Percentiles rank a stretch among this genome's conserved stretches.
phyloP scores from a whole-genome alignment of 1,140 invertebrate genomes.

The Dendrolimus kikuchii region DNA sequence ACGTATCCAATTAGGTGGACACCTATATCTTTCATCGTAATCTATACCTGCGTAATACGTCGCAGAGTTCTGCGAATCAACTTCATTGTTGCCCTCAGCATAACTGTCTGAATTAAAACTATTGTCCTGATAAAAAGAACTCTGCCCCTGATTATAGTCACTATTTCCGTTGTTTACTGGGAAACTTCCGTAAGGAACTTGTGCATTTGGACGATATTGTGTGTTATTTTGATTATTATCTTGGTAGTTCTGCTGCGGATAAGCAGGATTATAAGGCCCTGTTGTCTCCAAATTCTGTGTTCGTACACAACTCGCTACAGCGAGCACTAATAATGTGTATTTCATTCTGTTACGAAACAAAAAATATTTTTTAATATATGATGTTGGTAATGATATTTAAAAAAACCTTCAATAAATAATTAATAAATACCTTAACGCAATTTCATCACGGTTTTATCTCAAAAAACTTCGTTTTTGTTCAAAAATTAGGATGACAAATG shows the following conservation, averaged over 20 bases:
- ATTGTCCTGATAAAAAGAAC: conserved; percentile 57
- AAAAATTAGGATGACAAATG: conserved; percentile 2
- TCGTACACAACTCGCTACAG: conserved; percentile 30
- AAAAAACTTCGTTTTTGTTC: not conserved
- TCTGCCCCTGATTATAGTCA: conserved; percentile 46
- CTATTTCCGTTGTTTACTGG: conserved; percentile 29
- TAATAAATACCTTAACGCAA: not conserved
- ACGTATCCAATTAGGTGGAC: conserved; percentile 87
- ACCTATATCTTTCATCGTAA: conserved; percentile 72
- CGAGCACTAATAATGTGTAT: conserved; percentile 28
- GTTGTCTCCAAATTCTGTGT: conserved; percentile 38
- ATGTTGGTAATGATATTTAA: too few relatives aligned
- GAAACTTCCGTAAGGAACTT: conserved; percentile 57
- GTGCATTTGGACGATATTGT: conserved; percentile 37
- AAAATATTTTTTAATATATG: conserved; percentile 1
- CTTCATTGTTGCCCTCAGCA: conserved; percentile 46
- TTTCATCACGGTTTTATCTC: conserved; percentile 1
- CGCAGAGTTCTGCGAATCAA: conserved; percentile 51
- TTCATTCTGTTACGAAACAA: conserved; percentile 36
- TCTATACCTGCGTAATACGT: conserved; percentile 54
- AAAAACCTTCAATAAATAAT: not conserved
- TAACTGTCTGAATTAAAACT: conserved; percentile 41
- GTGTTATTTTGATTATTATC: conserved; percentile 43
- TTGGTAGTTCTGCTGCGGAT: conserved; percentile 32
- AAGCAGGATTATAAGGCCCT: conserved; percentile 44